These are phyloP conservation scores for Amblyraja radiata DNA, from an alignment of 2,797 vertebrate genomes.

Conservation along the genomic window DNA sequence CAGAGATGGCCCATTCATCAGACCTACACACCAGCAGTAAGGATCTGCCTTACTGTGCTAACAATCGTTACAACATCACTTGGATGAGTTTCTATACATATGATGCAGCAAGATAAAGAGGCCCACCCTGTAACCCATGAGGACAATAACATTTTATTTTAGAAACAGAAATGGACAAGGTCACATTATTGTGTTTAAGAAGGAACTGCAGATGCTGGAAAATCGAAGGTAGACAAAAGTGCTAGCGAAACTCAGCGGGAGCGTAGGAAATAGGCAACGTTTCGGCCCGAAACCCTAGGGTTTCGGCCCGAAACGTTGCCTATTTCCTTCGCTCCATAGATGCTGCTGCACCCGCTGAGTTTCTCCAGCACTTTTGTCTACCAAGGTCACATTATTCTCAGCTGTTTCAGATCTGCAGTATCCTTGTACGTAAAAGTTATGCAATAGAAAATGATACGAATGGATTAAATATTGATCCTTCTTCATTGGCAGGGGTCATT, in stretches of 20 bases:
- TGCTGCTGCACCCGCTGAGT: too few relatives aligned
- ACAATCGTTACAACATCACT: background rate
- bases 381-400: background rate
- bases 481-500: background rate
- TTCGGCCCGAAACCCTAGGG: too few relatives aligned
- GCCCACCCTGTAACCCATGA: background rate
- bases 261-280: too few relatives aligned
- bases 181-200: too few relatives aligned
- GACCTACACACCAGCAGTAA: background rate
- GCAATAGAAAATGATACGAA: too few relatives aligned
- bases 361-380: too few relatives aligned
- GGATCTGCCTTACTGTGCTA: background rate
- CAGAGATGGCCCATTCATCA: too few relatives aligned
- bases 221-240: too few relatives aligned
- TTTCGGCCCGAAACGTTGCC: too few relatives aligned
- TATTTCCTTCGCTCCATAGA: too few relatives aligned
- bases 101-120: background rate
- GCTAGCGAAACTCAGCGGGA: too few relatives aligned
- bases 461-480: conserved; percentile 17
- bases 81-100: background rate
- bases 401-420: background rate
- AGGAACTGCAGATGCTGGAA: too few relatives aligned
- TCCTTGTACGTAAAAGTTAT: background rate
- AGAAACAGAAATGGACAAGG: background rate
- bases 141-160: background rate